A percentile compares a stretch with the other conserved stretches of the same genome.
These are phyloP conservation scores for Hypanus sabinus DNA, from an alignment of 2,113 vertebrate genomes.

Conservation along the genomic window DNA sequence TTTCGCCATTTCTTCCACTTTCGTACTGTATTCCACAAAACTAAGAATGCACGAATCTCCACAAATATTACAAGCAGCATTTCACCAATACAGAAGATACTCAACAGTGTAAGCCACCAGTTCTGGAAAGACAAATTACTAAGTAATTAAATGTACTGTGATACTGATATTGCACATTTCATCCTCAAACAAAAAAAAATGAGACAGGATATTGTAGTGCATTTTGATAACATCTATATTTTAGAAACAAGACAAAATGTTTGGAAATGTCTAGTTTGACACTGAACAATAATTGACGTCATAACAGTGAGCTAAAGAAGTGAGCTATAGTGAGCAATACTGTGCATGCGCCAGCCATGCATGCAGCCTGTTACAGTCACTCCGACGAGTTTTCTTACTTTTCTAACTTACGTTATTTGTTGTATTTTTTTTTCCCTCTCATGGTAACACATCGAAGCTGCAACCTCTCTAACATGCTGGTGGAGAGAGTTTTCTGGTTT, in stretches of 20 bases:
- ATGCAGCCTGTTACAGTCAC: too few relatives aligned
- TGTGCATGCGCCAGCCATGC: too few relatives aligned
- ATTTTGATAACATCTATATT: neutral
- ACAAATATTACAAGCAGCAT: neutral
- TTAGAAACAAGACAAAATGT: neutral
- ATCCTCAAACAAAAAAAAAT: neutral
- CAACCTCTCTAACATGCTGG: too few relatives aligned
- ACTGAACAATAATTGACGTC: neutral
- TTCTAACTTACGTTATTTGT: too few relatives aligned
- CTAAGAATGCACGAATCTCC: constrained; percentile 50
- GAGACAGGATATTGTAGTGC: neutral
- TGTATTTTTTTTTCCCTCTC: too few relatives aligned
- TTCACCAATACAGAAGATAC: neutral
- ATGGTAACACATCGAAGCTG: too few relatives aligned
- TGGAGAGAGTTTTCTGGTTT: too few relatives aligned
- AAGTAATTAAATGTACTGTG: neutral
- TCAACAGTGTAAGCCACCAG: neutral
- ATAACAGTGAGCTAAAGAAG: neutral
- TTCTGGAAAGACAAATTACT: constrained; percentile 8
- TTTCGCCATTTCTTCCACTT: constrained; percentile 46
- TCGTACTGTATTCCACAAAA: constrained; percentile 46
- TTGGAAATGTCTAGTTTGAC: neutral
- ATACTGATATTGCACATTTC: neutral
- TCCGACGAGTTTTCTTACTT: too few relatives aligned
- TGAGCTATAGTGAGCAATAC: too few relatives aligned